A percentile compares a stretch with the other conserved stretches of the same genome.
Evolutionary conservation across 2,113 vertebrate species (phyloP).

Genomic region (Fukomys damarensis): DNA sequence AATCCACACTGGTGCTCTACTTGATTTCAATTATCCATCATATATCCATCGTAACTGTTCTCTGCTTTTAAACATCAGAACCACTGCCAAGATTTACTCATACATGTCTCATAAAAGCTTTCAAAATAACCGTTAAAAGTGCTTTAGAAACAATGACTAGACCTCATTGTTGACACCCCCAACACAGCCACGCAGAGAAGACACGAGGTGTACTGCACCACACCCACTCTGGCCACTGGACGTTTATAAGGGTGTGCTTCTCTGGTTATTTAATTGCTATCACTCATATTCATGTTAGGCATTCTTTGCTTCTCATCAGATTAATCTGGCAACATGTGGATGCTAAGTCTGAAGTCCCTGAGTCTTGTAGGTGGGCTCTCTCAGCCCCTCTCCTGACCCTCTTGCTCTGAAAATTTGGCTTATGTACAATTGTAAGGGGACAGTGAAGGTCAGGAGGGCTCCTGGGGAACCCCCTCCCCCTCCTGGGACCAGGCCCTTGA

Average conservation of each 20-base stretch:
- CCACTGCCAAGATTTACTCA: neutral
- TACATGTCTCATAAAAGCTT: neutral
- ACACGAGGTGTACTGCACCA: accelerated
- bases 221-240: neutral
- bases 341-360: neutral
- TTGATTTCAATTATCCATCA: too few relatives aligned
- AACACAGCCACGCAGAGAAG: accelerated
- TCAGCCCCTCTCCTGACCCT: accelerated
- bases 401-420: neutral
- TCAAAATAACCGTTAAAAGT: neutral
- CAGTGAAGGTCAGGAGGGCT: neutral
- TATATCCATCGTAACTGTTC: too few relatives aligned
- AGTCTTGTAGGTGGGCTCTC: neutral
- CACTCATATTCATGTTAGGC: accelerated
- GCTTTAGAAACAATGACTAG: accelerated
- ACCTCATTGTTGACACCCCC: neutral
- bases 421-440: neutral
- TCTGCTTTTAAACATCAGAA: neutral
- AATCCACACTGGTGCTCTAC: accelerated
- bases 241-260: accelerated
- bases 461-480: neutral
- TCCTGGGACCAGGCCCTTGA: neutral
- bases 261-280: neutral
- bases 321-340: neutral
- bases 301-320: neutral